Conservation (phyloP, 37 sponge, comb jelly and placozoan species). For the Eunapius fragilis region DNA sequence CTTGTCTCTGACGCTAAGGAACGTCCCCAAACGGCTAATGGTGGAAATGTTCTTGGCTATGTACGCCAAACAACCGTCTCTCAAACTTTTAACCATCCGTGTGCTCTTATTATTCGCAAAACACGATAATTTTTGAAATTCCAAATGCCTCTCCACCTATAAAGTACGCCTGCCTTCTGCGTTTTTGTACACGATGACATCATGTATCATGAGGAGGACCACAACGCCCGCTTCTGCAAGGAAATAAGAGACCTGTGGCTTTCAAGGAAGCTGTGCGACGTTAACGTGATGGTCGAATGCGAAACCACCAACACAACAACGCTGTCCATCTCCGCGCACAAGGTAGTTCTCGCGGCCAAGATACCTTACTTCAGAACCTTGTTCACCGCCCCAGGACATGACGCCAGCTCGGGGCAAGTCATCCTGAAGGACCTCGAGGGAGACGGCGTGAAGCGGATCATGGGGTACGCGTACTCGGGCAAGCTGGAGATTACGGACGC, state of each 20-base stretch:
- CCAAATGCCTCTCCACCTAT: too few relatives aligned
- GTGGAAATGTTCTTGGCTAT: constrained; percentile 50
- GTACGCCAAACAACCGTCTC: constrained; percentile 62
- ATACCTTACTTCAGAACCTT: constrained; percentile 87
- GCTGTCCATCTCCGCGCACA: constrained; percentile 65
- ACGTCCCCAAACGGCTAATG: constrained; percentile 48
- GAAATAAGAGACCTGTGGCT: constrained; percentile 68
- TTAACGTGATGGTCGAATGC: constrained; percentile 60
- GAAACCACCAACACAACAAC: constrained; percentile 8
- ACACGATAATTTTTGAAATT: too few relatives aligned
- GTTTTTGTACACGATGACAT: too few relatives aligned
- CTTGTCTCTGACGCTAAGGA: constrained; percentile 61
- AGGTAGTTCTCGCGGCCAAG: constrained; percentile 73
- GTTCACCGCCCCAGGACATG: constrained; percentile 69
- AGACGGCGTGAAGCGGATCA: constrained; percentile 59
- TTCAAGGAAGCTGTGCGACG: constrained; percentile 73
- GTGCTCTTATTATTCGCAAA: too few relatives aligned
- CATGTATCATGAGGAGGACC: constrained; percentile 40
- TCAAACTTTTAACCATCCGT: constrained; percentile 67
- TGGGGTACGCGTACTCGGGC: constrained; percentile 73
- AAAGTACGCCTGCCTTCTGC: too few relatives aligned
- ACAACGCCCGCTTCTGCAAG: constrained; percentile 25
- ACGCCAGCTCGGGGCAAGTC: constrained; percentile 42
- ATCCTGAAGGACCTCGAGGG: constrained; percentile 53
- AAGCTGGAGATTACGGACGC: constrained; percentile 48